A percentile compares a stretch with the other conserved stretches of the same genome.
Conservation (phyloP, 2,797 vertebrate species). For the Gymnoscopelus microlampas region DNA sequence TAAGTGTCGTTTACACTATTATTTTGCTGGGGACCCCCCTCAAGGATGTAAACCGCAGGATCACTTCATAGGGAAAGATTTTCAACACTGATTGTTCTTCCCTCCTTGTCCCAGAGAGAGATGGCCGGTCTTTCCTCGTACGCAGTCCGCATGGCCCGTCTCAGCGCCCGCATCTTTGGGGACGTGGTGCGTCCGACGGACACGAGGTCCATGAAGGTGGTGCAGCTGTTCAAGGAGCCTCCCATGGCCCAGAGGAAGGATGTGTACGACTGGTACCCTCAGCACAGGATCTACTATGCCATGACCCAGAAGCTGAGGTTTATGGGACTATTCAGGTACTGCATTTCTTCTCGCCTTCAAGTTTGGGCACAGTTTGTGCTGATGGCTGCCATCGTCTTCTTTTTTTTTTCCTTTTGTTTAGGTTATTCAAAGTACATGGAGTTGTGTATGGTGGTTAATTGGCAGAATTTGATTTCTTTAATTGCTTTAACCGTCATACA, state of each 20-base stretch:
- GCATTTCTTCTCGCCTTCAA: no score
- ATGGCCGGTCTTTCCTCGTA: conserved; percentile 86
- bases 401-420: no score
- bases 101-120: conserved; percentile 7
- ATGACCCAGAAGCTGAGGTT: conserved; percentile 89
- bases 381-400: no score
- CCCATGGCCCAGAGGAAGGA: conserved; percentile 86
- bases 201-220: conserved; percentile 90
- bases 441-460: no score
- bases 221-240: conserved; percentile 88
- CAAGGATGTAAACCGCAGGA: no score
- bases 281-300: conserved; percentile 87
- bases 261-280: conserved; percentile 92
- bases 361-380: no score
- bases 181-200: conserved; percentile 88
- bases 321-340: conserved; percentile 93
- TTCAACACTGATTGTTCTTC: background rate
- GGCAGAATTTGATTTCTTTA: no score
- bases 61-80: no score
- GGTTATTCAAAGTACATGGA: no score
- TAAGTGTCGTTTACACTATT: no score
- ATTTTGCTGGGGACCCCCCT: no score
- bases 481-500: no score
- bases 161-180: conserved; percentile 92
- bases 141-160: conserved; percentile 87